Evolutionary conservation across 2,113 vertebrate species (phyloP).

Genomic region (Meriones unguiculatus): DNA sequence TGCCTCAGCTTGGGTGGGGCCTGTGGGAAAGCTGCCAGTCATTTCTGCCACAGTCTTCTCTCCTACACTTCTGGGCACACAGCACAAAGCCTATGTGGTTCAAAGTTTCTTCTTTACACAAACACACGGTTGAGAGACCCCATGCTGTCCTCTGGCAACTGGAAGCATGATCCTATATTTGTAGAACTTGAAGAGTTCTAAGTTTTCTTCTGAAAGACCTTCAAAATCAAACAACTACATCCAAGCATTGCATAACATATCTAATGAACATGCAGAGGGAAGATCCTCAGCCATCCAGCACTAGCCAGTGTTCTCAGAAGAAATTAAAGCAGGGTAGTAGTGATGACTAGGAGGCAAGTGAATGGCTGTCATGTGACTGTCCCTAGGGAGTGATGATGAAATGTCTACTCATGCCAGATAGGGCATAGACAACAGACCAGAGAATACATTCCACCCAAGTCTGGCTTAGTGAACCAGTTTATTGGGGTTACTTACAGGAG

Average conservation of each 20-base stretch:
- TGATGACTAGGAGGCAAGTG: not conserved
- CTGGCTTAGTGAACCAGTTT: not conserved
- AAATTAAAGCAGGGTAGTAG: accelerated
- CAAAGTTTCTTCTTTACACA: not conserved
- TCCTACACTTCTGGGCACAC: accelerated
- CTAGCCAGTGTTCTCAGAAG: not conserved
- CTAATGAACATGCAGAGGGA: not conserved
- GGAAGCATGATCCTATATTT: accelerated
- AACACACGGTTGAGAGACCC: accelerated
- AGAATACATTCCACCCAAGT: not conserved
- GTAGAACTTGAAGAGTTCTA: not conserved
- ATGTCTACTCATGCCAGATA: not conserved
- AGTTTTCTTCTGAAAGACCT: not conserved
- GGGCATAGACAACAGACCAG: not conserved
- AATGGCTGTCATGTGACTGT: not conserved
- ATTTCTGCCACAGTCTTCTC: not conserved
- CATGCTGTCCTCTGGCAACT: accelerated
- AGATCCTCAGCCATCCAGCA: not conserved
- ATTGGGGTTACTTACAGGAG: not conserved
- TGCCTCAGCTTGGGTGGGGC: accelerated
- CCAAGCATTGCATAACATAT: not conserved
- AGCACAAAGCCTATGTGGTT: accelerated
- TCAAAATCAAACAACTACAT: not conserved
- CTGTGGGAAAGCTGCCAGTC: not conserved
- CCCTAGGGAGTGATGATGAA: not conserved